phyloP scores from a whole-genome alignment of 1,140 invertebrate species.

The Trachymyrmex cornetzi region DNA sequence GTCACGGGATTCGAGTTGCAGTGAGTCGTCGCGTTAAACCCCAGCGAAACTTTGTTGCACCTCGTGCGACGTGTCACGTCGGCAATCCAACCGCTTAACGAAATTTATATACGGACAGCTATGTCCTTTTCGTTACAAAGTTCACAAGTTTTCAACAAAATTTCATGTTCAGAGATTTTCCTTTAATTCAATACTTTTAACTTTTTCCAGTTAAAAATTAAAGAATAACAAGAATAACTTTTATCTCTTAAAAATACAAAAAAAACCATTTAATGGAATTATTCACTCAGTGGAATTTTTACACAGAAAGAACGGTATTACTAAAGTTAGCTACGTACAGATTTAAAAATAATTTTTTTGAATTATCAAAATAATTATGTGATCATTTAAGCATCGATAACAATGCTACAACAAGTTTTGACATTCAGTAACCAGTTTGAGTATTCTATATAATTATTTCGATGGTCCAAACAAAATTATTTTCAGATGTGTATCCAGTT shows the following conservation, averaged over 20 bases:
- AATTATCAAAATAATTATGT: too few relatives aligned
- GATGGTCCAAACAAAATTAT: too few relatives aligned
- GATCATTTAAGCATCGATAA: too few relatives aligned
- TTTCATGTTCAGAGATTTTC: background rate
- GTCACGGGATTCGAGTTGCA: conserved; percentile 28
- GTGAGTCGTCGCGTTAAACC: conserved; percentile 32
- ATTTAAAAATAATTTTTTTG: too few relatives aligned
- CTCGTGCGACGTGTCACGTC: conserved; percentile 16
- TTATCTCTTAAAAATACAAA: background rate
- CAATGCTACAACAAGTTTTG: too few relatives aligned
- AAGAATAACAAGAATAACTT: background rate
- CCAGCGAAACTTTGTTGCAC: conserved; percentile 22
- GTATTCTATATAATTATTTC: too few relatives aligned
- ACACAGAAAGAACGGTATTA: too few relatives aligned
- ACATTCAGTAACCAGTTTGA: too few relatives aligned
- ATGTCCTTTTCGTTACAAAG: background rate
- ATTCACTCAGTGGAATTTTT: background rate
- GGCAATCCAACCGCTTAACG: conserved; percentile 22
- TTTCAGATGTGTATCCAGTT: too few relatives aligned
- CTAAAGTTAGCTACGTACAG: too few relatives aligned
- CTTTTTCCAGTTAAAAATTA: background rate
- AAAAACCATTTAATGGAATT: background rate
- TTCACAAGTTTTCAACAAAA: background rate
- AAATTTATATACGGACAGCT: conserved; percentile 37
- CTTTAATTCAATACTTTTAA: background rate